Conservation (phyloP, 2,888 invertebrate genomes). For the Euclidia mi region DNA sequence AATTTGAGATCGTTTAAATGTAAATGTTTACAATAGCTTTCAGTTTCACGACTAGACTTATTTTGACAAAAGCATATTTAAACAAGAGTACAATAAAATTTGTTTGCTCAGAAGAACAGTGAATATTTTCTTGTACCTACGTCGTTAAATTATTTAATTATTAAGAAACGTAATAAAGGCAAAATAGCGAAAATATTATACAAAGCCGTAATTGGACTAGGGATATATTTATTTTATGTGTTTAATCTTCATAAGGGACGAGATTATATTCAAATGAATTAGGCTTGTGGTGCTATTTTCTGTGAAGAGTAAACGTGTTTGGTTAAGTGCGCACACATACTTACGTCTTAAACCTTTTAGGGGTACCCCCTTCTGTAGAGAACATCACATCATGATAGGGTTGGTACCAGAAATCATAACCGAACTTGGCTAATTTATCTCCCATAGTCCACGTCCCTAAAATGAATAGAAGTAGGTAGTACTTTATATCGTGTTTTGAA, state of each 20-base stretch:
- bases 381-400: conserved; percentile 97
- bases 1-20: no score
- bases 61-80: no score
- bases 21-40: no score
- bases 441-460: conserved; percentile 95
- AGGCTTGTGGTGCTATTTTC: conserved; percentile 6
- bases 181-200: no score
- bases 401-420: conserved; percentile 99
- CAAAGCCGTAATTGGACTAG: no score
- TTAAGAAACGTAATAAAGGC: no score
- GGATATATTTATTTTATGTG: conserved; percentile 6
- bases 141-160: no score
- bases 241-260: conserved; percentile 33
- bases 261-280: conserved; percentile 41
- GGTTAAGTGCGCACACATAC: conserved; percentile 51
- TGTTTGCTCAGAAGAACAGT: no score
- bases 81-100: no score
- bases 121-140: no score
- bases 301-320: neutral
- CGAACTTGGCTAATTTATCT: conserved; percentile 92
- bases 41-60: no score
- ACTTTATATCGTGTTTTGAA: conserved; percentile 27
- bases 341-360: conserved; percentile 93
- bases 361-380: conserved; percentile 98
- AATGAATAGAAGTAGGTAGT: conserved; percentile 9